Evolutionary conservation across 2,113 vertebrate genomes (phyloP).

Genomic region (Mesoclemmys tuberculata): DNA sequence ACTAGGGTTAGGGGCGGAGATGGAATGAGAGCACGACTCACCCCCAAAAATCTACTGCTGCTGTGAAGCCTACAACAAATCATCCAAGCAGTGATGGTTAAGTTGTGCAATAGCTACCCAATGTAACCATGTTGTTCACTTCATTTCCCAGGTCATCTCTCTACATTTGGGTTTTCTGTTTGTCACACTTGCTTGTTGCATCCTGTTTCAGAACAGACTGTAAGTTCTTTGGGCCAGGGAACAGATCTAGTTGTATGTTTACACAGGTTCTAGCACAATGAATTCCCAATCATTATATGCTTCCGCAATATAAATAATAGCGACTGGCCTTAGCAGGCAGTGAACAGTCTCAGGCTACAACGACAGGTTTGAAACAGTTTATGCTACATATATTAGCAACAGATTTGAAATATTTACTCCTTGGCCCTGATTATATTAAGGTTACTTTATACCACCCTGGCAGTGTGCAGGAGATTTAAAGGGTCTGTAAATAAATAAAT

Average conservation of each 20-base stretch:
- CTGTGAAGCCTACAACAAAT: not conserved
- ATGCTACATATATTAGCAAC: not conserved
- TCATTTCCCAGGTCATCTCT: no score
- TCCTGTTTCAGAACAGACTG: no score
- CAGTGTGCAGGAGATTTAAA: not conserved
- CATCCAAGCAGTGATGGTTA: not conserved
- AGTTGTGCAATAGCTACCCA: not conserved
- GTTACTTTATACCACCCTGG: not conserved
- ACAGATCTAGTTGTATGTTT: no score
- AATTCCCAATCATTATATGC: no score
- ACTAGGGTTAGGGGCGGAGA: no score
- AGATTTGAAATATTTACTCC: not conserved
- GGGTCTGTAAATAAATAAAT: not conserved
- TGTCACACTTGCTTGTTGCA: no score
- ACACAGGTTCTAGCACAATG: no score
- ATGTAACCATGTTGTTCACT: not conserved
- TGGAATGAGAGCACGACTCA: no score
- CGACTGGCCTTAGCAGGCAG: no score
- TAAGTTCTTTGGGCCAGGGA: no score
- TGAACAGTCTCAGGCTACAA: not conserved
- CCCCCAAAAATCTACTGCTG: not conserved
- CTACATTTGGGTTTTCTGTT: no score
- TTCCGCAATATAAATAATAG: no score
- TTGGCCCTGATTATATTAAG: not conserved
- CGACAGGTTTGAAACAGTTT: not conserved